Base-by-base conservation (phyloP, 2,888 invertebrate species). In the Flexamia atlantica region DNA sequence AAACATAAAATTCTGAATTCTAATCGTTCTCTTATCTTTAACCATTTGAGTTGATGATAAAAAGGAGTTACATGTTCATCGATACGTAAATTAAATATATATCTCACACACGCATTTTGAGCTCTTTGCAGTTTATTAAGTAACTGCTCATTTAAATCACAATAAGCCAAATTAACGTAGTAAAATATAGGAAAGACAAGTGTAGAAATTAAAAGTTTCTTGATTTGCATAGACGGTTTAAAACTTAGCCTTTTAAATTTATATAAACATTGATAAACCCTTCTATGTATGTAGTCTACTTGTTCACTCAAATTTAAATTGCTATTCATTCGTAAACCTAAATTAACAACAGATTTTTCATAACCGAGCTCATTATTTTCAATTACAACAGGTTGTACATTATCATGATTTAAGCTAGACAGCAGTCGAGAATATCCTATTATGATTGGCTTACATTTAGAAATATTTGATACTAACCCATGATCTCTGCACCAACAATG, bases 401-500 rank as follows among this genome's bases (percentile, higher is more conserved):
- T 32, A 17, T 70, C 36, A 32, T 32, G n/a, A 32, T 70, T n/a
- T 14, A 70, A 20, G 20, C 23, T 60, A 7, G 28, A 60, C 20
- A 60, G 4, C 25, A 60, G 23, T 60, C 60, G 60, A 60, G 70
- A 70, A 20, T n/a, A 32, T 70, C 72, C 72, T 32, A 72, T 40
- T 17, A 72, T 40, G n/a, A 72, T 72, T 72, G 40, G 36, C 20
- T 72, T 72, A 25, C 40, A 40, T 42, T 72, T 72, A 40, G 20
- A 17, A 72, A 40, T 72, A 40, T 72, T 72, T 72, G 20, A 25
- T 40, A 17, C 28, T n/a, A 72, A 40, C 1, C 40, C 72, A 42
- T 72, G 72, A 40, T 72, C 72, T n/a, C 1, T 72, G 42, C 72
- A 72, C 72, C 72, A 72, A 9, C 40, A 5, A 42, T n/a, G 42